Conservation (phyloP, 2,888 invertebrate species). For the Darwinula stevensoni region DNA sequence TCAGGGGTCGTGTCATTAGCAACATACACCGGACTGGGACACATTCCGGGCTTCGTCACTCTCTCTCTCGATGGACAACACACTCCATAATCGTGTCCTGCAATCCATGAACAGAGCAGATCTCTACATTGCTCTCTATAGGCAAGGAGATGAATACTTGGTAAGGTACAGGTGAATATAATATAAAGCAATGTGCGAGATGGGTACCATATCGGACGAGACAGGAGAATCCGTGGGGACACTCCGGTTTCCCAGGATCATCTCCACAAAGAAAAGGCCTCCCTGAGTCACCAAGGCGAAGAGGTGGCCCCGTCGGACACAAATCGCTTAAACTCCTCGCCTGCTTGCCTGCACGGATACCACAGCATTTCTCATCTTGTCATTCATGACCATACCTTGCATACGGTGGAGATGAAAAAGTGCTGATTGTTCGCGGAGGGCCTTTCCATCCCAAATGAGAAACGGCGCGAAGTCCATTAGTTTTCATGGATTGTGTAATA, state of each 20-base stretch:
- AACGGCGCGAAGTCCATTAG: too few species aligned
- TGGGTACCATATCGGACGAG: constrained; percentile 34
- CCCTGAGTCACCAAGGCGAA: constrained; percentile 35
- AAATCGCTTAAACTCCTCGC: constrained; percentile 41
- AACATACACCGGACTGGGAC: constrained; percentile 21
- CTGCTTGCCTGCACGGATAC: constrained; percentile 28
- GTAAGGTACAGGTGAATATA: too few species aligned
- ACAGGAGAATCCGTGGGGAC: constrained; percentile 51
- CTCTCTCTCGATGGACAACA: constrained; percentile 49
- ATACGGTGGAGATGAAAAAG: too few species aligned
- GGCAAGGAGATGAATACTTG: neutral
- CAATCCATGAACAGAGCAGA: constrained; percentile 6
- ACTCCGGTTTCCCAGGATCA: constrained; percentile 47
- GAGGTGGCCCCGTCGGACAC: constrained; percentile 36
- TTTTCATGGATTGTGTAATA: too few species aligned
- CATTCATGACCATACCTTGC: too few species aligned
- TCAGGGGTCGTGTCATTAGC: too few species aligned
- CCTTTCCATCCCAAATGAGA: too few species aligned
- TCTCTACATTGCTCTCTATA: constrained; percentile 1
- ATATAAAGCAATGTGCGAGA: too few species aligned
- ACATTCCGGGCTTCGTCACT: constrained; percentile 43
- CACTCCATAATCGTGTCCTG: constrained; percentile 55
- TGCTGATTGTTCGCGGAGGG: too few species aligned
- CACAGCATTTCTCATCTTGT: neutral
- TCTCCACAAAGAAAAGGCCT: constrained; percentile 53